Conservation (phyloP, 2,797 vertebrate genomes). For the Meda fulgida region DNA sequence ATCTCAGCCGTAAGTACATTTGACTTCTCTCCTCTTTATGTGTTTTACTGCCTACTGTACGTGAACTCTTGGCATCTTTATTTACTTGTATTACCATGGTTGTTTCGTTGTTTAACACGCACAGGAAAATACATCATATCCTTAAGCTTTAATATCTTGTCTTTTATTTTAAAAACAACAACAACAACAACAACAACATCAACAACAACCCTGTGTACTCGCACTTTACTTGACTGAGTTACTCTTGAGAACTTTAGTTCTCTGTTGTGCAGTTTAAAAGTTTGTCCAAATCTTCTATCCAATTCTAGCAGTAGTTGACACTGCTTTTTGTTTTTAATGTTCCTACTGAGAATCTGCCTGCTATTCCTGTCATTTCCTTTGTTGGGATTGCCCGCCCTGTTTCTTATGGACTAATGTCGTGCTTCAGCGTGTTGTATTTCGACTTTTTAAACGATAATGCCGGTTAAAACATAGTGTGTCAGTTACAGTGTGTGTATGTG, state of each 20-base stretch:
- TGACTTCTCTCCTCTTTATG: slow-evolving; percentile 15
- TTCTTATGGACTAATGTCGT: slow-evolving; percentile 37
- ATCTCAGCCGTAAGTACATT: slow-evolving; percentile 77
- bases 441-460: not conserved
- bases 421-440: not conserved
- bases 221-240: not conserved
- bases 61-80: slow-evolving; percentile 48
- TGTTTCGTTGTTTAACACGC: not conserved
- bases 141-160: not conserved
- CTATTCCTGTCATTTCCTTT: slow-evolving; percentile 62
- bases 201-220: not conserved
- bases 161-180: slow-evolving; percentile 10
- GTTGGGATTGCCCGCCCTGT: slow-evolving; percentile 63
- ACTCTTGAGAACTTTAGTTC: slow-evolving; percentile 17
- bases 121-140: not conserved
- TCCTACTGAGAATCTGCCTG: slow-evolving; percentile 30
- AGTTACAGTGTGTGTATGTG: not conserved
- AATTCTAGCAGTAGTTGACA: not conserved
- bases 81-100: slow-evolving; percentile 4
- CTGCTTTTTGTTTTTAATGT: not conserved
- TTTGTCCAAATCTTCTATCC: not conserved
- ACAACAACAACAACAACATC: not conserved
- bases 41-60: not conserved
- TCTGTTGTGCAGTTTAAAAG: not conserved
- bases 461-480: not conserved